Evolutionary conservation across 2,888 invertebrate genomes (phyloP).

Genomic region (Papilio gigon): DNA sequence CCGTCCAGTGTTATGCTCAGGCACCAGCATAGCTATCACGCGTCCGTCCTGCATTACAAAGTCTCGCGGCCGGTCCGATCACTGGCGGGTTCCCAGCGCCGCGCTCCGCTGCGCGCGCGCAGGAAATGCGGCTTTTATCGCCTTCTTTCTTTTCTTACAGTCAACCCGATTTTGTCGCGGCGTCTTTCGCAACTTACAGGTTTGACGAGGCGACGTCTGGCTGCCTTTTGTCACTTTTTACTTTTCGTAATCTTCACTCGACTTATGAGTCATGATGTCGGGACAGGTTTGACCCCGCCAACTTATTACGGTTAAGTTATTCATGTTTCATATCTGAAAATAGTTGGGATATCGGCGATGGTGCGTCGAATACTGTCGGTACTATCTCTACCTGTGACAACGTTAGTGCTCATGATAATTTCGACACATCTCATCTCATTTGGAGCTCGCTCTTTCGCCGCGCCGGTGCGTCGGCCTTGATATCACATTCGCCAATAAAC

Average conservation of each 20-base stretch:
- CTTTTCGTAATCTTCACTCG: background rate
- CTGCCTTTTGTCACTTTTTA: background rate
- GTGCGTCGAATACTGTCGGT: background rate
- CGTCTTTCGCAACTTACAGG: slow-evolving; percentile 17
- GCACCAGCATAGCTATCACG: background rate
- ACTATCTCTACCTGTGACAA: background rate
- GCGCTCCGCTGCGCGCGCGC: slow-evolving; percentile 19
- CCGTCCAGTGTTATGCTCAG: background rate
- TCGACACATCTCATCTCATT: background rate
- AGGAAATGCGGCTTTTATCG: slow-evolving; percentile 12
- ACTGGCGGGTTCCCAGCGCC: slow-evolving; percentile 14
- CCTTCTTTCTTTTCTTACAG: slow-evolving; percentile 15
- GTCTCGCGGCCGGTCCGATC: background rate
- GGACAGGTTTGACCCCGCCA: background rate
- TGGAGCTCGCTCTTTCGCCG: slow-evolving; percentile 9
- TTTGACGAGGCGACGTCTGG: slow-evolving; percentile 8
- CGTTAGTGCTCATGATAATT: background rate
- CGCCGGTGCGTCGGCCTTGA: slow-evolving; percentile 32
- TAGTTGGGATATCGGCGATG: background rate
- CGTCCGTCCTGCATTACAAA: background rate
- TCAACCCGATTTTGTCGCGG: background rate
- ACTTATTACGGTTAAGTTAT: background rate
- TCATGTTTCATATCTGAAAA: background rate
- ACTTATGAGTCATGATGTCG: slow-evolving; percentile 12
- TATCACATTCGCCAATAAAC: slow-evolving; percentile 31